These are phyloP conservation scores for Pseudomyrmex sp. DNA, from an alignment of 1,140 invertebrate genomes.

Conservation along the genomic window DNA sequence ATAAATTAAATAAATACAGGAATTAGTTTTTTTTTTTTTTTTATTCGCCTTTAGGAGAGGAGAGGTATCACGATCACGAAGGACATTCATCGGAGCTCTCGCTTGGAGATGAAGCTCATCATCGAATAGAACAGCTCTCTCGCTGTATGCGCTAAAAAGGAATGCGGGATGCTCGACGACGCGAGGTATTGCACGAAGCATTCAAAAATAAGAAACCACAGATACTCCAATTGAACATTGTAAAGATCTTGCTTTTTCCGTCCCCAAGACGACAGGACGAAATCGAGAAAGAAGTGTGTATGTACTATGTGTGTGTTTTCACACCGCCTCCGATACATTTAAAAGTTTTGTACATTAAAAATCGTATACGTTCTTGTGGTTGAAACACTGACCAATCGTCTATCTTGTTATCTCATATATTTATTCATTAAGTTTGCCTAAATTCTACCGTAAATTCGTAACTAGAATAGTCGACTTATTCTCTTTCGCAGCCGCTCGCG, in stretches of 20 bases:
- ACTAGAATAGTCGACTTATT: slow-evolving; percentile 81
- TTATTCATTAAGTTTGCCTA: slow-evolving; percentile 72
- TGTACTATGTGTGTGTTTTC: slow-evolving; percentile 6
- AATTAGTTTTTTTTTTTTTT: slow-evolving; percentile 34
- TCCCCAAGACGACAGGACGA: slow-evolving; percentile 63
- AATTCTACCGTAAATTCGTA: slow-evolving; percentile 83
- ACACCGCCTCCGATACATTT: slow-evolving; percentile 39
- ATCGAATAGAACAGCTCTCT: slow-evolving; percentile 21
- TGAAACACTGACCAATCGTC: slow-evolving; percentile 83
- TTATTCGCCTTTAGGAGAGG: slow-evolving; percentile 11
- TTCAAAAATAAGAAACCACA: slow-evolving; percentile 51
- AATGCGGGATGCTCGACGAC: slow-evolving; percentile 31
- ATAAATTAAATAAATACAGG: slow-evolving; percentile 71
- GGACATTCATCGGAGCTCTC: slow-evolving; percentile 38
- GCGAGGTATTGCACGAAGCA: slow-evolving; percentile 52
- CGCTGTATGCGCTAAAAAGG: slow-evolving; percentile 32
- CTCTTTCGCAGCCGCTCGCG: slow-evolving; percentile 54
- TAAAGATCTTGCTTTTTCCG: slow-evolving; percentile 34
- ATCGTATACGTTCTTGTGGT: slow-evolving; percentile 84
- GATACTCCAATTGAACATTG: slow-evolving; percentile 45
- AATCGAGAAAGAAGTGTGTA: slow-evolving; percentile 18
- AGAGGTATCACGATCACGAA: slow-evolving; percentile 44
- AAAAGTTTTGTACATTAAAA: slow-evolving; percentile 84
- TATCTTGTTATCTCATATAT: slow-evolving; percentile 74
- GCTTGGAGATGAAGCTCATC: slow-evolving; percentile 5